phyloP scores from a whole-genome alignment of 2,888 invertebrate species.

The Euphydryas editha region DNA sequence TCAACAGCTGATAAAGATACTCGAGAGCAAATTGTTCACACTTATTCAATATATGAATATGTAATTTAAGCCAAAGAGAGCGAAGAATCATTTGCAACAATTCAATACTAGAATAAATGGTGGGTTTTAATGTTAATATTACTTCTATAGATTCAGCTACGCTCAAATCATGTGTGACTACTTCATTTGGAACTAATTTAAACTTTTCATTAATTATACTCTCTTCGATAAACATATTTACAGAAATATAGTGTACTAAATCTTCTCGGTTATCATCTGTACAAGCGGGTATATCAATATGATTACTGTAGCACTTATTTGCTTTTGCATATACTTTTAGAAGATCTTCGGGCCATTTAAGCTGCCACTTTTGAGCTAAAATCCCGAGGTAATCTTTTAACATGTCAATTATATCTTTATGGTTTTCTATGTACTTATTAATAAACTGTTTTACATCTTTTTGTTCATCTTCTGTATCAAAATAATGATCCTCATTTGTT shows the following conservation, averaged over 20 bases:
- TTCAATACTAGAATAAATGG: slow-evolving; percentile 63
- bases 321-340: slow-evolving; percentile 83
- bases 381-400: slow-evolving; percentile 84
- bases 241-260: slow-evolving; percentile 62
- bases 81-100: slow-evolving; percentile 68
- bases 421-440: slow-evolving; percentile 81
- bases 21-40: slow-evolving; percentile 72
- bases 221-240: slow-evolving; percentile 74
- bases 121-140: slow-evolving; percentile 64
- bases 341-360: slow-evolving; percentile 86
- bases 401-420: slow-evolving; percentile 83
- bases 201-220: slow-evolving; percentile 69
- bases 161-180: slow-evolving; percentile 58
- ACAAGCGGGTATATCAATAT: slow-evolving; percentile 72
- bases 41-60: slow-evolving; percentile 70
- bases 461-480: slow-evolving; percentile 86
- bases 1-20: slow-evolving; percentile 69
- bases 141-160: slow-evolving; percentile 70
- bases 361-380: slow-evolving; percentile 85
- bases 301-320: slow-evolving; percentile 81
- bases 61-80: slow-evolving; percentile 73
- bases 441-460: slow-evolving; percentile 86
- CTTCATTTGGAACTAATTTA: slow-evolving; percentile 52
- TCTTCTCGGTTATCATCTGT: slow-evolving; percentile 64
- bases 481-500: slow-evolving; percentile 73